Conservation (phyloP, 2,113 vertebrate species). For the Copsychus sechellarum region DNA sequence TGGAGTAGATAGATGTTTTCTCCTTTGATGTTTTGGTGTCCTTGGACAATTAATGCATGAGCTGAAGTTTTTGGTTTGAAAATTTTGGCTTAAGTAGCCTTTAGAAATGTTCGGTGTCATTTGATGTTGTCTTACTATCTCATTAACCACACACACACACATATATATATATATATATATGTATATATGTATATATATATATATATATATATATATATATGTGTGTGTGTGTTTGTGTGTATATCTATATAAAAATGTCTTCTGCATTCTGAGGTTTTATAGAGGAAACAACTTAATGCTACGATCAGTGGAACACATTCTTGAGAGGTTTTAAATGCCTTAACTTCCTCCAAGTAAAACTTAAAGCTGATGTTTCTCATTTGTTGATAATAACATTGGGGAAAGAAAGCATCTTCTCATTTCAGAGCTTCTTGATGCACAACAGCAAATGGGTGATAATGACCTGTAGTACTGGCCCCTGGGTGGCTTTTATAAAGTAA, state of each 20-base stretch:
- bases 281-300: not conserved
- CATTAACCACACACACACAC: not conserved
- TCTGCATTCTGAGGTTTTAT: not conserved
- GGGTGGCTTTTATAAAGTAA: not conserved
- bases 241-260: not conserved
- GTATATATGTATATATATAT: not conserved
- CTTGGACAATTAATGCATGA: not conserved
- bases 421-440: not conserved
- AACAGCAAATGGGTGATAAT: not conserved
- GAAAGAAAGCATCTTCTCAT: not conserved
- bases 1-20: not conserved
- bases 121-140: not conserved
- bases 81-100: not conserved
- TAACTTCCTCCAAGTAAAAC: not conserved
- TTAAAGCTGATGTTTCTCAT: not conserved
- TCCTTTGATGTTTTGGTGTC: constrained; percentile 14
- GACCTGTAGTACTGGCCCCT: not conserved
- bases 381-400: not conserved
- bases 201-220: not conserved
- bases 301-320: not conserved
- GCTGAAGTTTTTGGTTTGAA: not conserved
- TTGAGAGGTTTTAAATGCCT: not conserved
- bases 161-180: not conserved
- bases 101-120: not conserved
- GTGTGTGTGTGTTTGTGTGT: accelerated